Evolutionary conservation across 2,113 vertebrate species (phyloP).

Genomic region (Rana temporaria): DNA sequence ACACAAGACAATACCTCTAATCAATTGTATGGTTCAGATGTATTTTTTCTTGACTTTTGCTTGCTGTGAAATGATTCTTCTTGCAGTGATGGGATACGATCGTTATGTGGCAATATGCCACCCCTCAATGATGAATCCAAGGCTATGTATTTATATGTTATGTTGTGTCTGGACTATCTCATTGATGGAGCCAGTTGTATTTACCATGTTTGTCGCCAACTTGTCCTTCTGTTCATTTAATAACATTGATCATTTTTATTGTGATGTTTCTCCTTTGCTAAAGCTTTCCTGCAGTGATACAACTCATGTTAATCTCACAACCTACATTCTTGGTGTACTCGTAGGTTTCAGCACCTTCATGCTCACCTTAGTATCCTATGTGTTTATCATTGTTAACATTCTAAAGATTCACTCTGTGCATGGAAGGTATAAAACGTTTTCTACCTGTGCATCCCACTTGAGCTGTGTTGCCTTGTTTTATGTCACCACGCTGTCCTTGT

Average conservation of each 20-base stretch:
- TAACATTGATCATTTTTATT: slow-evolving; percentile 43
- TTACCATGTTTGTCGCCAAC: background rate
- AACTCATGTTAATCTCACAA: background rate
- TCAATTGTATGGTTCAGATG: slow-evolving; percentile 8
- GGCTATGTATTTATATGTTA: background rate
- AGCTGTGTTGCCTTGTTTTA: slow-evolving; percentile 23
- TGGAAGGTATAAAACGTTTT: slow-evolving; percentile 33
- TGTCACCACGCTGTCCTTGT: background rate
- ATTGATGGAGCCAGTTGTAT: background rate
- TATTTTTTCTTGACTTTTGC: slow-evolving; percentile 28
- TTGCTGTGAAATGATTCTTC: slow-evolving; percentile 35
- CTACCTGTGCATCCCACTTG: no score
- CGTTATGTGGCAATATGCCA: slow-evolving; percentile 41
- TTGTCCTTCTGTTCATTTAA: slow-evolving; percentile 26
- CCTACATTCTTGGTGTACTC: slow-evolving; percentile 32
- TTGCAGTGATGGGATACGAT: slow-evolving; percentile 45
- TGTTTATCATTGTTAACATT: slow-evolving; percentile 2
- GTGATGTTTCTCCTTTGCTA: slow-evolving; percentile 13
- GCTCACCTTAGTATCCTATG: slow-evolving; percentile 19
- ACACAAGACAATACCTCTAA: background rate
- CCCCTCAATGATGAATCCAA: slow-evolving; percentile 29
- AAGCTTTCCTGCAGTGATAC: slow-evolving; percentile 39
- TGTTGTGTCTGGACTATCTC: background rate
- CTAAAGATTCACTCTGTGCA: slow-evolving; percentile 16
- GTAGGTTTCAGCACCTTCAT: slow-evolving; percentile 31